Evolutionary conservation across 2,888 invertebrate genomes (phyloP), one percentile per base, ranked within the genome.

Genomic region (Ferrisia virgata): DNA sequence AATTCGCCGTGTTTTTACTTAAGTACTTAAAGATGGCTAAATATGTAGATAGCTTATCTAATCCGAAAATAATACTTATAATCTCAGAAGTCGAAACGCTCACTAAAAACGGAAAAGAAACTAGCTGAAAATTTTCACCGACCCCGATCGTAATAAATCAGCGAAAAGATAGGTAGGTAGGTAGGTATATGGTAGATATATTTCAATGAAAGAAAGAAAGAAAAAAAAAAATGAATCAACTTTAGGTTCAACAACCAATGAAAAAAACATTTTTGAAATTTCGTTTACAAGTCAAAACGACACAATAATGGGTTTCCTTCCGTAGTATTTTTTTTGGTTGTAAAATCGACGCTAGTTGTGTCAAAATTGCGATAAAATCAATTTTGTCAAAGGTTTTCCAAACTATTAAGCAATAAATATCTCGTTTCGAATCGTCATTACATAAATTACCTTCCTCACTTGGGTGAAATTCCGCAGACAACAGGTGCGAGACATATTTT

Each of bases 371-470:
- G 28, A 64, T 64, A 64, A 64, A 64, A 64, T 64, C 58, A 64
- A 64, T 64, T 64, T 28, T 18, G 28, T 64, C 28, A 64, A 25
- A 64, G 58, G 58, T 64, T 47, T 36, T 25, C 58, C 25, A 25
- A 64, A 64, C 58, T 64, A 47, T 47, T 47, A 47, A 28, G 28
- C 58, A 64, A 64, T 64, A 64, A 64, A 64, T 64, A 64, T 28
- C 58, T 64, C 58, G 58, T 64, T 64, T 64, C 28, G 58, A 64
- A 64, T 64, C 28, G 22, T 64, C 58, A 64, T 64, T 64, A 64
- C 58, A 25, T 22, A 64, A 64, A 64, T 64, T 64, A 64, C 28
- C 28, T 64, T 13, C 28, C 28, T 13, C 28, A 28, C 58, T 28
- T 1, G 22, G 22, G 25, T 9, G 28, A 64, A 22, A 28, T 28